A percentile compares a stretch with the other conserved stretches of the same genome.
These are phyloP conservation scores for Fringilla coelebs DNA, from an alignment of 2,797 vertebrate genomes.

Conservation along the genomic window DNA sequence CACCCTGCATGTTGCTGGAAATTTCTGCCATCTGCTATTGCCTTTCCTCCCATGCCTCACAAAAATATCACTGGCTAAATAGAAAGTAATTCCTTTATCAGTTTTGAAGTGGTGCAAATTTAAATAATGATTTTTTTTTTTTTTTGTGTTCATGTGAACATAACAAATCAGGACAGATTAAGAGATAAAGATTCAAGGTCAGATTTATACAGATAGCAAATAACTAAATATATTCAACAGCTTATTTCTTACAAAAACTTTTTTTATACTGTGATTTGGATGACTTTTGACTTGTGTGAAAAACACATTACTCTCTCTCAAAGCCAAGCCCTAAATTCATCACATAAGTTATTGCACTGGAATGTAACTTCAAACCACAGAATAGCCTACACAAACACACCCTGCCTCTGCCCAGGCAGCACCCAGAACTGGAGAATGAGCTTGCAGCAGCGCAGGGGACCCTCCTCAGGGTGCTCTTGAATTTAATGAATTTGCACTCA, in stretches of 20 bases:
- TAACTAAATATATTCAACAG: neutral
- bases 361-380: neutral
- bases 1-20: neutral
- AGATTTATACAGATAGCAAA: neutral
- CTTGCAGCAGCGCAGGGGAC: rapidly evolving
- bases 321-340: neutral
- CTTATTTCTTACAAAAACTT: neutral
- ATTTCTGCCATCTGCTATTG: slow-evolving; percentile 42
- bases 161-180: neutral
- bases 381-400: neutral
- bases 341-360: neutral
- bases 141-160: neutral
- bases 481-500: neutral
- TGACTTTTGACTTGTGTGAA: neutral
- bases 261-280: neutral
- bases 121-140: neutral
- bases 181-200: neutral
- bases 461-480: neutral
- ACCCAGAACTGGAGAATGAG: neutral
- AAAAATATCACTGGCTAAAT: neutral
- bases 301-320: neutral
- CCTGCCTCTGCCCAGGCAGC: neutral
- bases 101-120: neutral
- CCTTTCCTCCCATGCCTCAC: neutral
- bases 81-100: neutral